Evolutionary conservation across 2,797 vertebrate species (phyloP), one percentile per base, ranked within the genome.

Genomic region (Periophthalmus magnuspinnatus): DNA sequence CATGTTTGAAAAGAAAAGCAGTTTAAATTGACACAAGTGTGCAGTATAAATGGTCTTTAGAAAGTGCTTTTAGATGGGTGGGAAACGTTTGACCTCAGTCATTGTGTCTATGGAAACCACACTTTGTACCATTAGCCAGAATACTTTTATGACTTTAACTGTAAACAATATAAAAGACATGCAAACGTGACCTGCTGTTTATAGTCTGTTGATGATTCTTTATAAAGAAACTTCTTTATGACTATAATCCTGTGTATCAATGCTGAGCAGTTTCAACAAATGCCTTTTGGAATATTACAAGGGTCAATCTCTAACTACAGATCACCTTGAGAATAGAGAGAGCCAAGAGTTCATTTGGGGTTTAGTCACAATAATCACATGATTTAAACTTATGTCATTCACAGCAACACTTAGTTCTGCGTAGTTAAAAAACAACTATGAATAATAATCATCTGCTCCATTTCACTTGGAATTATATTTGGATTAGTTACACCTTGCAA

Each of bases 71-170:
- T 10, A 13, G 55, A 28, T 22, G 17, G 32, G 17, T 33, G 28
- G 59, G 28, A 60, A n/a, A n/a, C n/a, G n/a, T n/a, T n/a, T n/a
- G n/a, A n/a, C n/a, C n/a, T n/a, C n/a, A n/a, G n/a, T n/a, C n/a
- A n/a, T n/a, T n/a, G n/a, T n/a, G n/a, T n/a, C n/a, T n/a, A n/a
- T n/a, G n/a, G n/a, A n/a, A n/a, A n/a, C 50, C 50, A 21, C n/a
- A 52, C n/a, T 3, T 16, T 48, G 13, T 17, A 48, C 11, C 45
- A n/a, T n/a, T n/a, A n/a, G 5, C 14, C 21, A 59, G 55, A 59
- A 61, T 64, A 47, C 21, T 28, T 77, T 48, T 61, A 82, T 16
- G 11, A 72, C 68, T 60, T 65, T 8, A 38, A 38, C 36, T 9
- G 36, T 41, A 38, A 11, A 5, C 14, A 45, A 45, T 45, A 2